phyloP scores from a whole-genome alignment of 1,140 invertebrate genomes.

The Helicorthomorpha holstii region DNA sequence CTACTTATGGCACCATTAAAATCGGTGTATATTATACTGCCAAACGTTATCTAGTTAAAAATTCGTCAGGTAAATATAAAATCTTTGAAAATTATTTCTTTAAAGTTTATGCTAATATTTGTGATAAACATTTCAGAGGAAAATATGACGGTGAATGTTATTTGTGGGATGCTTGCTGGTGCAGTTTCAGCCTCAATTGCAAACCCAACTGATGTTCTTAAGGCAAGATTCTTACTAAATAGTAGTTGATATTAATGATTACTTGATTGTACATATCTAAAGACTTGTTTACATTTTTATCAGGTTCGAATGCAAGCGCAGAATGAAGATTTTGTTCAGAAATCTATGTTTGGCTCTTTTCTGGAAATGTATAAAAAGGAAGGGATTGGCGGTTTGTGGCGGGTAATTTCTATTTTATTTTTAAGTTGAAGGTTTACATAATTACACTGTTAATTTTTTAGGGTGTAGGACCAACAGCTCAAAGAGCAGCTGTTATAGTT shows the following conservation, averaged over 20 bases:
- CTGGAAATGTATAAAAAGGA: constrained; percentile 57
- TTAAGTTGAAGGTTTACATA: neutral
- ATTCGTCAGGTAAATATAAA: constrained; percentile 27
- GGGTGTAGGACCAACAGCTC: constrained; percentile 78
- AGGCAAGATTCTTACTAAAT: constrained; percentile 88
- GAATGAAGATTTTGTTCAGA: constrained; percentile 18
- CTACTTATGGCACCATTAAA: constrained; percentile 91
- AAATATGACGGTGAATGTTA: constrained; percentile 57
- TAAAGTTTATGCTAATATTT: too few species aligned
- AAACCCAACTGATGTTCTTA: constrained; percentile 95
- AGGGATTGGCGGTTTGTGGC: constrained; percentile 68
- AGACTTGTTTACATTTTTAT: too few species aligned
- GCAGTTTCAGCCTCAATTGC: constrained; percentile 86
- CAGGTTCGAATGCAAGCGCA: constrained; percentile 39
- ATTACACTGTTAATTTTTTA: constrained; percentile 23
- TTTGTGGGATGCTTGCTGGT: constrained; percentile 66
- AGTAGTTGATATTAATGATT: too few species aligned
- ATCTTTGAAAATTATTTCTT: too few species aligned
- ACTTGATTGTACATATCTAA: too few species aligned
- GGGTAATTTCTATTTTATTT: constrained; percentile 32
- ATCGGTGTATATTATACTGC: constrained; percentile 89
- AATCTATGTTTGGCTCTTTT: constrained; percentile 52
- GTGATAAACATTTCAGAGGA: too few species aligned
- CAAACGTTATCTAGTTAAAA: constrained; percentile 42
- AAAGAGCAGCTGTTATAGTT: constrained; percentile 76